Evolutionary conservation across 2,113 vertebrate genomes (phyloP).

Genomic region (Vulpes ferrilata): DNA sequence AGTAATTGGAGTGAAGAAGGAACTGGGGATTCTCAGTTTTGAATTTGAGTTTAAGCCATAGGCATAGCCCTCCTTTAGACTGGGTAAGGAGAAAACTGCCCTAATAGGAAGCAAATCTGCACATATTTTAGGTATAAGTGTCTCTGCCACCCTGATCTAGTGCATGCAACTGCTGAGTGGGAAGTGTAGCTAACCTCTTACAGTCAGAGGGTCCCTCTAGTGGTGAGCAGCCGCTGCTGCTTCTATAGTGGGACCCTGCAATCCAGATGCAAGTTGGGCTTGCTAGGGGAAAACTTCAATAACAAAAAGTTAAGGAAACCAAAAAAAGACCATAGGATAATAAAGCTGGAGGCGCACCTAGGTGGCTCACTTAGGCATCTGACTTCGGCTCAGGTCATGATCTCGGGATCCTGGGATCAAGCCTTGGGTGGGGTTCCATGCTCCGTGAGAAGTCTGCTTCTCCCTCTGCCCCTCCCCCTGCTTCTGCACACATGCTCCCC

Average conservation of each 20-base stretch:
- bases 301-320: neutral
- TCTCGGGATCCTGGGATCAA: neutral
- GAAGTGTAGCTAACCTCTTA: neutral
- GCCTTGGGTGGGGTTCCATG: neutral
- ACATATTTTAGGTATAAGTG: neutral
- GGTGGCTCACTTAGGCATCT: neutral
- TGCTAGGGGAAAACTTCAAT: neutral
- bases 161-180: neutral
- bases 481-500: no score
- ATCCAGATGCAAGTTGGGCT: neutral
- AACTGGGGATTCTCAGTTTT: neutral
- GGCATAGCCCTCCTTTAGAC: neutral
- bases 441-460: neutral
- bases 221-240: neutral
- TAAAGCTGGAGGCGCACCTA: neutral
- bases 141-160: neutral
- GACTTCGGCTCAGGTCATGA: neutral
- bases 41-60: neutral
- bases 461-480: neutral
- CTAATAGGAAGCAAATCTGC: neutral
- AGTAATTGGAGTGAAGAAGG: neutral
- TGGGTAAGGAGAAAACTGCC: neutral
- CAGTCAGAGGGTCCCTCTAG: slow-evolving; percentile 58
- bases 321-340: neutral
- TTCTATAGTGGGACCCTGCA: neutral